Base-by-base conservation (phyloP, 2,113 vertebrate species). In the Calonectris borealis region DNA sequence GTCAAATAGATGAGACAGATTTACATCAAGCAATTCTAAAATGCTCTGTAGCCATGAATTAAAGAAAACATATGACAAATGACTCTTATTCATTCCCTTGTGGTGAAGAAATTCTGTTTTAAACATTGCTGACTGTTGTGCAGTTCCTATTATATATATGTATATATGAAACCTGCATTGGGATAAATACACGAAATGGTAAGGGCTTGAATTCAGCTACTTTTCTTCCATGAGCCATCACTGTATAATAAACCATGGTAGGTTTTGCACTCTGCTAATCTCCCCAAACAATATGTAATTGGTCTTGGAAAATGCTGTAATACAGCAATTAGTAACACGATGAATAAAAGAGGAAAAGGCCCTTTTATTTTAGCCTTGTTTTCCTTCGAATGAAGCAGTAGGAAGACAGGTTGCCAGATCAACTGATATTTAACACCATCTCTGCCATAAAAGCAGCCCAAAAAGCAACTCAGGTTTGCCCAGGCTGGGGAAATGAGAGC, bases 321-420 rank as follows among this genome's bases (percentile, higher is more conserved):
- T 96, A 97, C 95, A 96, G 83, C 96, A 98, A 98, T 97, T 98
- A 98, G 97, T 86, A 97, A 94, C 84, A 96, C 4, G 19, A 96
- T 94, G 96, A 97, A 97, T 93, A 97, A 96, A 97, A 58, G 82
- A 96, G 34, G 42, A 75, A 86, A 93, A 92, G 7, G 31, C 7
- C 11, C 54, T 94, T 89, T 93, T 66, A 90, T 96, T 94, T 91
- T 64, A 81, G 87, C 84, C 78, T 64, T 86, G 27, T 85, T 96
- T 97, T 95, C 36, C 62, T 86, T 73, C 51, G 46, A 96, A 86
- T 44, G 61, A 94, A 94, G 72, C 86, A 76, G 57, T 52, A 78
- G 84, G 76, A 86, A 78, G 64, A 83, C 17, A 80, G 61, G 71
- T 58, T 96, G 72, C 36, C 52, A 34, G 83, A 75, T 76, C 52